Conservation (phyloP, 2,888 invertebrate species). For the Machimus atricapillus region DNA sequence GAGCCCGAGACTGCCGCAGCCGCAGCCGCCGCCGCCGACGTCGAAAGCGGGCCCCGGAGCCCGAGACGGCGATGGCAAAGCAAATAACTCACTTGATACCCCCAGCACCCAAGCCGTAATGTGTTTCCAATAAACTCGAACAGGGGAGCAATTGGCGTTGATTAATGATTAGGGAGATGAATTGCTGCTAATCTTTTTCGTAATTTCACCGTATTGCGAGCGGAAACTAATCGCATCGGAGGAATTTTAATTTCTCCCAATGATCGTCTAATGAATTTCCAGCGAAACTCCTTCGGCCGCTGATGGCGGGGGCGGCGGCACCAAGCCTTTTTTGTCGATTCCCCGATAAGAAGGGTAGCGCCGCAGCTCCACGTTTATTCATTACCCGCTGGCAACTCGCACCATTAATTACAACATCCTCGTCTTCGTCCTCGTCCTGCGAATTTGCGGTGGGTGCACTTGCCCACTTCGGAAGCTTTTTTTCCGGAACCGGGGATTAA, state of each 20-base stretch:
- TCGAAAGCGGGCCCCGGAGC: not conserved
- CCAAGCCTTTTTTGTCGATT: slow-evolving; percentile 26
- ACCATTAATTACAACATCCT: slow-evolving; percentile 27
- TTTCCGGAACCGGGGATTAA: not conserved
- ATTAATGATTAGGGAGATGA: slow-evolving; percentile 42
- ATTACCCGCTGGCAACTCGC: slow-evolving; percentile 14
- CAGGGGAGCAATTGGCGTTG: slow-evolving; percentile 40
- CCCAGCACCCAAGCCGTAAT: slow-evolving; percentile 31
- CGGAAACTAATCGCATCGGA: slow-evolving; percentile 39
- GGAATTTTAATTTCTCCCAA: slow-evolving; percentile 41
- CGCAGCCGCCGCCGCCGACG: not conserved
- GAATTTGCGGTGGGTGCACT: not conserved
- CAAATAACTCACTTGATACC: slow-evolving; percentile 41
- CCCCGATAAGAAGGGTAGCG: slow-evolving; percentile 22
- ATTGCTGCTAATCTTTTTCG: slow-evolving; percentile 41
- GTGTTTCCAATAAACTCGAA: slow-evolving; percentile 38
- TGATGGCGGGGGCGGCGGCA: not conserved
- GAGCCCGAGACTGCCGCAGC: not conserved
- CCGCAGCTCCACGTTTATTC: slow-evolving; percentile 16
- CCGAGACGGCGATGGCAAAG: slow-evolving; percentile 9
- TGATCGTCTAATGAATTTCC: slow-evolving; percentile 41
- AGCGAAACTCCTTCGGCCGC: not conserved
- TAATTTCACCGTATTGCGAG: slow-evolving; percentile 40
- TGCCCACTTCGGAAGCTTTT: not conserved
- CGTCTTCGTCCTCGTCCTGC: not conserved